Base-by-base conservation (phyloP, 2,888 invertebrate genomes). In the Microplitis deprimator region DNA sequence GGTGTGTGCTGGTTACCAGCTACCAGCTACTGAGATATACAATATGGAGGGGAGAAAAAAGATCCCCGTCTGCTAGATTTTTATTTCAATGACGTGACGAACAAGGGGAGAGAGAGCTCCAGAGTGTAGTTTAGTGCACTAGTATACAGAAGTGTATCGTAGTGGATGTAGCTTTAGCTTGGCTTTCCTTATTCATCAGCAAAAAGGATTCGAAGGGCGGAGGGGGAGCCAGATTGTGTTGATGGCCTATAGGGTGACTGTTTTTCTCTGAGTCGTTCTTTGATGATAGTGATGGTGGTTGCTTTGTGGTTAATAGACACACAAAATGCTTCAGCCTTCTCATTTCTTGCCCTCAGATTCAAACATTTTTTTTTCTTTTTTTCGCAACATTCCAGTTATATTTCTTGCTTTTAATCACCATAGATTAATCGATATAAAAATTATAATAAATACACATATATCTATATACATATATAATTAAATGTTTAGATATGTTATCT, bases 1-100 rank as follows among this genome's bases (percentile, higher is more conserved):
- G 80, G 75, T 79, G 71, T 65, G 65, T 29, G 38, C 38, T 62
- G 62, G 62, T 62, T 8, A 50, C 50, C 50, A 50, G 50, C 50
- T 13, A 50, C 50, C 50, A 50, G 50, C 50, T 50, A 50, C 50
- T 50, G 50, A 50, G 50, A 50, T 50, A 50, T 13, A 50, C 13
- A 50, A 50, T 50, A 50, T 50, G 50, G 50, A 50, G 13, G 50
- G 50, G 50, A 50, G 50, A 50, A 50, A 50, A 50, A 1, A 13
- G 13, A 50, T 50, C 50, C 50, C 50, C 38, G 38, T 62, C 64
- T 73, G 73, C 62, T 73, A 64, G 73, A 50, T 50, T 50, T 50
- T 50, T 50, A 50, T 50, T 50, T 50, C 50, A 50, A 50, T 50
- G 50, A 50, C 50, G 50, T 50, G 50, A 50, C 50, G 50, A 50